Base-by-base conservation (phyloP, 2,888 invertebrate genomes). In the Troglohyphantes excavatus region DNA sequence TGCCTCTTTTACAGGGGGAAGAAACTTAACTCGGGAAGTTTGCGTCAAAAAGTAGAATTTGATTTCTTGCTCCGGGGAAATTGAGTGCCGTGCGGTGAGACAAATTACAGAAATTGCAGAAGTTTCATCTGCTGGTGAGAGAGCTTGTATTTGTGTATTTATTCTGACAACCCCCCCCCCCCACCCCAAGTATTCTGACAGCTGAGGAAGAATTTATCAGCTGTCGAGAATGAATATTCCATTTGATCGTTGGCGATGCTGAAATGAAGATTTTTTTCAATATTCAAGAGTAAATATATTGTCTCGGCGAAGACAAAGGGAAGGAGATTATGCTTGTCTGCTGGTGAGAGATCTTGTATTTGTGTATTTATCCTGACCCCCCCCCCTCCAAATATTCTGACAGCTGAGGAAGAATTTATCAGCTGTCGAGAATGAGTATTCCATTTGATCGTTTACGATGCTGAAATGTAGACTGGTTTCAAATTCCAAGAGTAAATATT, bases 31-130 rank as follows among this genome's bases (percentile, higher is more conserved):
- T 70, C 70, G 23, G 26, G 68, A 39, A 59, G 68, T 53, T 82
- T 59, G 72, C 39, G 43, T 17, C 61, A 27, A 43, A 46, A 46
- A 83, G 73, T 83, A 43, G 73, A 83, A 83, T 83, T 83, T 83
- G 73, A 83, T 83, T 73, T 73, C 72, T 83, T 65, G 83, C 82
- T 83, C 61, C 73, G 63, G 72, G 73, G 72, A 83, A 83, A 73
- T 63, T 83, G 83, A 73, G 61, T 73, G 73, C 63, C 73, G 73
- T 43, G 73, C 26, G 73, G 72, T 83, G 83, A 53, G 53, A 73
- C 83, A 83, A 83, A 83, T 83, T 83, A 73, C 73, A 83, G 29
- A 83, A 83, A 73, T 83, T 72, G 73, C 73, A 26, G 70, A 82
- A 70, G 81, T 82, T 82, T 82, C 39, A n/a, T 27, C n/a, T n/a